Evolutionary conservation across 2,797 vertebrate genomes (phyloP), one percentile per base, ranked within the genome.

Genomic region (Neopelma chrysocephalum): DNA sequence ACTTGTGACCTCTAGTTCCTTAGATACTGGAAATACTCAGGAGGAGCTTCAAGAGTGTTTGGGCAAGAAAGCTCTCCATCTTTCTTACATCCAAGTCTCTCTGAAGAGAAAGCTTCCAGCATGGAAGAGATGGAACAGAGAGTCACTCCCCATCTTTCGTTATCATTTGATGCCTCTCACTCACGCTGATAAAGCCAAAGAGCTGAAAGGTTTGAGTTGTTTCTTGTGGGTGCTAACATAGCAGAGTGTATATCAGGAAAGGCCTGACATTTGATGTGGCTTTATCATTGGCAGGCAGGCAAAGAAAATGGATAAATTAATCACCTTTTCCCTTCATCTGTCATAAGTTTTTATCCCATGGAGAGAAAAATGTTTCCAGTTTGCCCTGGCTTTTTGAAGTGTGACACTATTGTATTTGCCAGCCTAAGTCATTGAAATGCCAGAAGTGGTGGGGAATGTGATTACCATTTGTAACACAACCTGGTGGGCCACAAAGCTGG

Each of bases 321-420:
- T 96, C 88, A 87, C 60, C 72, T 82, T 93, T 48, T 81, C 34
- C 56, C 57, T 89, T 77, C 54, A 42, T 95, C 57, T 90, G 38
- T 94, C 56, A 75, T 84, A 83, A 80, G 47, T 29, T 79, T 95
- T 96, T 84, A 84, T 83, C 48, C 58, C 27, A n/a, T 15, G 9
- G 79, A 48, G 68, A 42, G 40, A 75, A 66, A 45, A 85, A 43
- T n/a, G 14, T 94, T 92, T 95, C 93, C 90, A 85, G 58, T 79
- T 92, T 89, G n/a, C 78, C 76, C 80, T 79, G 80, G 56, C 71
- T 82, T 95, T 97, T 95, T 92, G 56, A 87, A 92, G 89, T 57
- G 58, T 93, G 88, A 34, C 26, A 18, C 60, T 89, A 1, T 53
- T 93, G 60, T 72, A n/a, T 92, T 93, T 91, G 60, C 89, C 73